Conservation (phyloP, 2,113 vertebrate genomes). For the Osmerus mordax region DNA sequence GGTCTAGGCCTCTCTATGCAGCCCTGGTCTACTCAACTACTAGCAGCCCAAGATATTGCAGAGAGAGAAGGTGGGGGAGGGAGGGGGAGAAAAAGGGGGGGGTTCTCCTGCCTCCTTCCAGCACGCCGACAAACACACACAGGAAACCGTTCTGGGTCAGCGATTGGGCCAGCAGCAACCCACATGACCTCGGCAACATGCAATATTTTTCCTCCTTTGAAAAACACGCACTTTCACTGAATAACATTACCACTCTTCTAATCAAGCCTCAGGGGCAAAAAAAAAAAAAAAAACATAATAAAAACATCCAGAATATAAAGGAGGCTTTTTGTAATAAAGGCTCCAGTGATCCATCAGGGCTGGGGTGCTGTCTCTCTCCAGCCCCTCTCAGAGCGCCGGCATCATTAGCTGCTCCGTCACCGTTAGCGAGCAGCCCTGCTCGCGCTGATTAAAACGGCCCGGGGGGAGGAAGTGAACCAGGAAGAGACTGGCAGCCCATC, state of each 20-base stretch:
- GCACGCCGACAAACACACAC: not conserved
- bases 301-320: not conserved
- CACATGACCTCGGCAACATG: not conserved
- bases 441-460: constrained; percentile 22
- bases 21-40: too few species aligned
- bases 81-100: too few species aligned
- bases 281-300: not conserved
- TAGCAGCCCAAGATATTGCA: too few species aligned
- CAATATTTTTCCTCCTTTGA: too few species aligned
- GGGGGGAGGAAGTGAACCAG: constrained; percentile 22
- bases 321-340: constrained; percentile 14
- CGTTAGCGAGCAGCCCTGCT: not conserved
- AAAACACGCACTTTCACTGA: too few species aligned
- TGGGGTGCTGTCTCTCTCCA: not conserved
- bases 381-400: not conserved
- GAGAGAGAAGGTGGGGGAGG: not conserved
- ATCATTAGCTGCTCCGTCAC: not conserved
- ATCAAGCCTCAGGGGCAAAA: not conserved
- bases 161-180: not conserved
- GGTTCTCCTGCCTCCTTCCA: not conserved
- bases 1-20: too few species aligned
- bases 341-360: constrained; percentile 21
- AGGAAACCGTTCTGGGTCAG: constrained; percentile 19
- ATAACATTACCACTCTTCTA: too few species aligned
- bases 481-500: constrained; percentile 15